A percentile compares a stretch with the other conserved stretches of the same genome.
Evolutionary conservation across 1,140 invertebrate genomes (phyloP).

Genomic region (Halyomorpha halys): DNA sequence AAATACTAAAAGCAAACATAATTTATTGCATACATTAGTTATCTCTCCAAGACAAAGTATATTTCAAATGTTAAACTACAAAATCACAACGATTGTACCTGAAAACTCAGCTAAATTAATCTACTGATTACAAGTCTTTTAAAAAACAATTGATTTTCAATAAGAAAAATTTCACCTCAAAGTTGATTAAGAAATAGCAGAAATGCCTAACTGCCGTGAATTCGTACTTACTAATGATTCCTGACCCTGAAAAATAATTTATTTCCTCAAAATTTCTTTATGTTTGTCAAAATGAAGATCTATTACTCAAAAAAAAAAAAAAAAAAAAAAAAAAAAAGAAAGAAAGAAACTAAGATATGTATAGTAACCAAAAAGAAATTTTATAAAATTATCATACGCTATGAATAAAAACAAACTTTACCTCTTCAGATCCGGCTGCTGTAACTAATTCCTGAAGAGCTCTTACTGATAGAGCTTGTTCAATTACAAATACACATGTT

Average conservation of each 20-base stretch:
- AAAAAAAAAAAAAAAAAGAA: no score
- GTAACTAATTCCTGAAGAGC: constrained; percentile 96
- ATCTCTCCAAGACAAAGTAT: background rate
- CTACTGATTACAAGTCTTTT: background rate
- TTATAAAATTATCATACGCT: no score
- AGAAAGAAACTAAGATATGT: no score
- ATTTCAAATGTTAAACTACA: constrained; percentile 9
- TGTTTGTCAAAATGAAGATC: no score
- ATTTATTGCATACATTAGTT: constrained; percentile 22
- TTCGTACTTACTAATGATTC: constrained; percentile 36
- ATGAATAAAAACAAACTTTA: constrained; percentile 37
- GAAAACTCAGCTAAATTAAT: constrained; percentile 17
- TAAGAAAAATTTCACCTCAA: constrained; percentile 16
- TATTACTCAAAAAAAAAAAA: no score
- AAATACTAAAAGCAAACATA: constrained; percentile 28
- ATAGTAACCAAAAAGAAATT: no score
- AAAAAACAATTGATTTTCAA: background rate
- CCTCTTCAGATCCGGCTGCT: constrained; percentile 78
- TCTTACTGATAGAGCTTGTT: constrained; percentile 95
- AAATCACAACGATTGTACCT: constrained; percentile 4
- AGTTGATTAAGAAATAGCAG: constrained; percentile 11
- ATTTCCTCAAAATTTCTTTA: background rate
- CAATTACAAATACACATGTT: constrained; percentile 97
- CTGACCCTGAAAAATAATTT: constrained; percentile 35
- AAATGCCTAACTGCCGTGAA: background rate